Conservation (phyloP, 2,797 vertebrate species). For the Lagorchestes hirsutus region DNA sequence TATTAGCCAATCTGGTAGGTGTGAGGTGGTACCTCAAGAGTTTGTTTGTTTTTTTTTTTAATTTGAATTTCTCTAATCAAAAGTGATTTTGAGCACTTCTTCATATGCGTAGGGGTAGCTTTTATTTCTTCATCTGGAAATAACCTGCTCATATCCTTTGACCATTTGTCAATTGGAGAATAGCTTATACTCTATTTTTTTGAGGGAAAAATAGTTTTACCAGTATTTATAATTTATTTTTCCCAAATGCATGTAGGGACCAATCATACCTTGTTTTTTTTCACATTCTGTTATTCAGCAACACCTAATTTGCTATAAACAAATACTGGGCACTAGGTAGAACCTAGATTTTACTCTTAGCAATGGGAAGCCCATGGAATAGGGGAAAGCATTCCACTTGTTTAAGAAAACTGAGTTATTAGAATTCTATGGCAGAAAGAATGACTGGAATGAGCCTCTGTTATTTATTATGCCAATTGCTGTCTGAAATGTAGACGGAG, state of each 20-base stretch:
- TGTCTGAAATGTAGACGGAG: constrained; percentile 33
- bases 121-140: too few relatives aligned
- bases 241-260: not conserved
- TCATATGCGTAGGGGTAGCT: too few relatives aligned
- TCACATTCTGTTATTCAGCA: constrained; percentile 1
- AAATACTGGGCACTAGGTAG: not conserved
- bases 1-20: too few relatives aligned
- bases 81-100: too few relatives aligned
- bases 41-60: too few relatives aligned
- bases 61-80: too few relatives aligned
- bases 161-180: too few relatives aligned
- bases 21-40: too few relatives aligned
- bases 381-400: not conserved
- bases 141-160: too few relatives aligned
- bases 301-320: constrained; percentile 25
- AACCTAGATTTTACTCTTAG: not conserved
- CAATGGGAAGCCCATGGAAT: not conserved
- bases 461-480: constrained; percentile 17
- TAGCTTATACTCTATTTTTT: too few relatives aligned
- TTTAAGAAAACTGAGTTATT: not conserved
- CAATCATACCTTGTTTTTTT: constrained; percentile 12
- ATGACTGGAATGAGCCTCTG: not conserved
- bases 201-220: not conserved
- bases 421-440: constrained; percentile 43
- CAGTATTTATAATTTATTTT: constrained; percentile 81